Base-by-base conservation (phyloP, 2,113 vertebrate genomes). In the Laterallus jamaicensis region DNA sequence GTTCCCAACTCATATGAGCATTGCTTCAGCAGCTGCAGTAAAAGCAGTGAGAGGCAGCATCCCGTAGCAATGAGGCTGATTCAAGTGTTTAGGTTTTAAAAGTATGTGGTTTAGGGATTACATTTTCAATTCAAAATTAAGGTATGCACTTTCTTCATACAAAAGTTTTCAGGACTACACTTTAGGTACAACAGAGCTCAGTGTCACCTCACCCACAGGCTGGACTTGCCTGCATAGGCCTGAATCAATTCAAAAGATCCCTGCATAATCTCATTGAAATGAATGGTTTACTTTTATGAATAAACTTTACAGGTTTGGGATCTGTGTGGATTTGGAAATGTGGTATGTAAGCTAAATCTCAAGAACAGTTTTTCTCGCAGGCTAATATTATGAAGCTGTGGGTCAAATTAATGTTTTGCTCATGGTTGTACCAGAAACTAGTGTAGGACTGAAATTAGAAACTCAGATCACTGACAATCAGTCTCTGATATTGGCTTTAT, bases 41-140 rank as follows among this genome's bases (percentile, higher is more conserved):
- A 90, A 93, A 95, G 90, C 86, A 75, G 69, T 86, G 88, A 90
- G 88, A 96, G 49, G 82, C 86, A 95, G 80, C 92, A 81, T 90
- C 92, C 88, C 82, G 83, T 92, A 93, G 95, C 71, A 95, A 94
- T 93, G 80, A 97, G 73, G 37, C 52, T 83, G 71, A 88, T 75
- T 92, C 42, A 74, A 83, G 85, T 82, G 70, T 9, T 63, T 88
- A 31, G 60, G 26, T 83, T 96, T 90, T 84, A 64, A 69, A 90
- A 86, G 66, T 93, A 26, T 40, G 73, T 81, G 60, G 25, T 74
- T 24, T 19, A 60, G 42, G 74, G 78, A 50, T 71, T 94, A 22
- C 3, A 24, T 83, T 50, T 88, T 93, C 21, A 42, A 8, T 84
- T 91, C 39, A 74, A 29, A 28, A 81, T 70, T 26, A 75, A 40